Base-by-base conservation (phyloP, 92 coral and sea anemone genomes). In the Hydrozoanthus gracilis region DNA sequence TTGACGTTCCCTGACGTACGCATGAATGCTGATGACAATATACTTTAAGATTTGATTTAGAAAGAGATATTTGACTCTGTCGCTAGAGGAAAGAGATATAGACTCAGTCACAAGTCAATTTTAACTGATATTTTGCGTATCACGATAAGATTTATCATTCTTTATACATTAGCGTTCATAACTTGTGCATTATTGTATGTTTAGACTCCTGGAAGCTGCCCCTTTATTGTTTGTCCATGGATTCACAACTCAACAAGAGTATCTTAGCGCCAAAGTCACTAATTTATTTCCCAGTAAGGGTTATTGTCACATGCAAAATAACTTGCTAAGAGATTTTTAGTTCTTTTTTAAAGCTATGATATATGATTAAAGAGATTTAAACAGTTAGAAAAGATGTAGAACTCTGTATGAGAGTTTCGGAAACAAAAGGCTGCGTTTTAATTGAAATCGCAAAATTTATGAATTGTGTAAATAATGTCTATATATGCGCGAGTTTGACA, bases 211-310 rank as follows among this genome's bases (percentile, higher is more conserved):
- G 73, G 73, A 80, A 80, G 49, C 11, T 18, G 71, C 54, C 18
- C 39, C 2, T 27, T 27, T 0, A 27, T 27, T 27, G 2, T 27
- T 27, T 79, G 58, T 79, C 48, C 61, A 62, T 46, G 70, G 56
- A 64, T 65, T 65, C 85, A 11, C 60, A 65, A 80, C 72, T 27
- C 64, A 47, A 66, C 71, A 68, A 45, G 61, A 6, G 56, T 80
- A 17, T 48, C 17, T 64, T 80, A 73, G 74, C 85, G 73, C 82
- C 82, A 54, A 76, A 54, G 47, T 79, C 67, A 13, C 10, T 61
- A 44, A 79, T 13, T 79, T 68, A 66, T 47, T 47, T 80, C 85
- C 52, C 85, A 65, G 85, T 70, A 80, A 74, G 85, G 45, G 48
- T 64, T 48, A 64, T 79, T 16, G 39, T 15, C 18, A n/a, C 18